phyloP scores from a whole-genome alignment of 2,888 invertebrate genomes.

The Synergus gifuensis region DNA sequence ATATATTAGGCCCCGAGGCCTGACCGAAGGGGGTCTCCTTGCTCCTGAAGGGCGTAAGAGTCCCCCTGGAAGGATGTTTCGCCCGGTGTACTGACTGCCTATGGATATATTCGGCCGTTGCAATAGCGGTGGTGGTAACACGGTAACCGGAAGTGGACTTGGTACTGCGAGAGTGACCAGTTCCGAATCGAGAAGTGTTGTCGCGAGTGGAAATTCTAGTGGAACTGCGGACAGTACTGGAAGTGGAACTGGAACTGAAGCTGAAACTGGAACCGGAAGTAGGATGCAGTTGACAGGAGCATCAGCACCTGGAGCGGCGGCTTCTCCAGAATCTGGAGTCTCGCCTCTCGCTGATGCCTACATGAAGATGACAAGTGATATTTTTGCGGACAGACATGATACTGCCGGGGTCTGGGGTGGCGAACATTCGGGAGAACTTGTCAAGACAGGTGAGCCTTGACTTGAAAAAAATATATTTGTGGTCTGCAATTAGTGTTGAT shows the following conservation, averaged over 20 bases:
- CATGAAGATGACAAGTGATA: constrained; percentile 92
- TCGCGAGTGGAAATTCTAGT: constrained; percentile 54
- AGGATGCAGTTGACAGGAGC: constrained; percentile 77
- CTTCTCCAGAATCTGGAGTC: constrained; percentile 76
- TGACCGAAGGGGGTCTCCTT: constrained; percentile 38
- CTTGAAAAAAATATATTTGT: too few relatives aligned
- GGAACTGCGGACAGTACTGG: constrained; percentile 54
- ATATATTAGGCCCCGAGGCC: constrained; percentile 27
- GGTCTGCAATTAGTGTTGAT: neutral
- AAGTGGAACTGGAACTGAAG: constrained; percentile 29
- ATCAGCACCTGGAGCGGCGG: constrained; percentile 75
- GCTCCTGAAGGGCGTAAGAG: constrained; percentile 47
- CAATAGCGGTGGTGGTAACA: constrained; percentile 71
- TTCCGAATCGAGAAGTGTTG: constrained; percentile 54
- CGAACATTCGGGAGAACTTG: constrained; percentile 94
- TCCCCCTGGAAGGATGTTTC: constrained; percentile 71
- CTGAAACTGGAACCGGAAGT: constrained; percentile 47
- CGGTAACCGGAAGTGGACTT: constrained; percentile 66
- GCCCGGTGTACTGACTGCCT: constrained; percentile 75
- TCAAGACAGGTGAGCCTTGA: constrained; percentile 85
- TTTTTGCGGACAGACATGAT: constrained; percentile 92
- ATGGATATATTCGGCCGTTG: constrained; percentile 78
- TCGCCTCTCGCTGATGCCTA: constrained; percentile 76
- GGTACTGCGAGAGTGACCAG: constrained; percentile 59
- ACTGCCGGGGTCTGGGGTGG: constrained; percentile 81